Evolutionary conservation across 2,113 vertebrate species (phyloP), one percentile per base, ranked within the genome.

Genomic region (Aplodontia rufa): DNA sequence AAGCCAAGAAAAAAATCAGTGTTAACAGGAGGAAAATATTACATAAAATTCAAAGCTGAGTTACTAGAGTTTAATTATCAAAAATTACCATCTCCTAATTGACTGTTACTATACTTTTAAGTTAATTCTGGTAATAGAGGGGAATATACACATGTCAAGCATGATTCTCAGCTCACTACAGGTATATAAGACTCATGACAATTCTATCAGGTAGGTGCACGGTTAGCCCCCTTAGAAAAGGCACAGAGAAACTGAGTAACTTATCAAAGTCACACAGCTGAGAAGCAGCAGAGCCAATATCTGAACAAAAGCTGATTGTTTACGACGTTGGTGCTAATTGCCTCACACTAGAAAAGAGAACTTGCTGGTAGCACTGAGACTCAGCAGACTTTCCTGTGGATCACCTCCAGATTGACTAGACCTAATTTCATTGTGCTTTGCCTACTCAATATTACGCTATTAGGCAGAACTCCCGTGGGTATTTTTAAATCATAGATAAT

Each of bases 11-110:
- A 55, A 55, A 89, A 87, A 6, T 55, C 47, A 53, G 17, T 45
- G 19, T 81, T 74, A 78, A 74, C 19, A 72, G 53, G 80, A 94
- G n/a, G 45, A 68, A 80, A 68, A 40, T 30, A 66, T 22, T 51
- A 4, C n/a, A 35, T 80, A 93, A 49, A 91, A 69, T 71, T 88
- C 40, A 83, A 92, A 86, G 51, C 45, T 37, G n/a, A 89, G 5
- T 74, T 40, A 13, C 35, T 89, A 83, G 24, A 83, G 68, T 74
- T 92, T 72, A 93, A 90, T 87, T n/a, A 78, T 3, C 74, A 42
- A 85, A 45, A 32, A 6, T 58, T 81, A 7, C 16, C 30, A 13
- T 87, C 12, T 68, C 64, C 30, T 75, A 66, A 71, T 42, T 69
- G 16, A 71, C 5, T 72, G 10, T 37, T 68, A 22, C 13, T 64